These are phyloP conservation scores for Pipistrellus pygmaeus DNA, from an alignment of 2,797 vertebrate genomes.

Conservation along the genomic window DNA sequence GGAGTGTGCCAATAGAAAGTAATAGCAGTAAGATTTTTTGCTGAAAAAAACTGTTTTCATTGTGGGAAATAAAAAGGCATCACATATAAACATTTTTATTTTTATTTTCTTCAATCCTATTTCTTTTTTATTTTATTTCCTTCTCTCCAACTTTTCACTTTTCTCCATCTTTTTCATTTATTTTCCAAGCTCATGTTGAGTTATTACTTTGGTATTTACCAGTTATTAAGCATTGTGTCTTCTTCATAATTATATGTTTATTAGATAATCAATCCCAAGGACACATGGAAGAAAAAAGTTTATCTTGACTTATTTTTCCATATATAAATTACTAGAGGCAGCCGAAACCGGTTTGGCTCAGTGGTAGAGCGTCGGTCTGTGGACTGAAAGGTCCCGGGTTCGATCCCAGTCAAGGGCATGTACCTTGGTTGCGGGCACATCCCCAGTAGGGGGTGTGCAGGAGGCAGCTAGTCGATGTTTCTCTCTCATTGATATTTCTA, in stretches of 20 bases:
- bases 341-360: no score
- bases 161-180: neutral
- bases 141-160: neutral
- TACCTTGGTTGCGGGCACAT: no score
- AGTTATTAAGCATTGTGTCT: neutral
- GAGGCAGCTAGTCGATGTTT: no score
- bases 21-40: neutral
- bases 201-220: neutral
- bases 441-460: no score
- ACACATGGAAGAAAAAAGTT: neutral
- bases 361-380: no score
- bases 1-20: neutral
- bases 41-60: neutral
- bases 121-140: neutral
- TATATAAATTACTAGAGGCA: neutral
- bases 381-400: no score
- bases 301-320: neutral
- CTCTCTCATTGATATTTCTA: no score
- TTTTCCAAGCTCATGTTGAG: slow-evolving; percentile 16
- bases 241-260: neutral
- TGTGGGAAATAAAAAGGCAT: neutral
- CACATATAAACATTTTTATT: neutral
- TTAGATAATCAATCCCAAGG: neutral
- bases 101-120: neutral
- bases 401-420: no score